These are phyloP conservation scores for Cettia cetti DNA, from an alignment of 2,113 vertebrate species.

Conservation along the genomic window DNA sequence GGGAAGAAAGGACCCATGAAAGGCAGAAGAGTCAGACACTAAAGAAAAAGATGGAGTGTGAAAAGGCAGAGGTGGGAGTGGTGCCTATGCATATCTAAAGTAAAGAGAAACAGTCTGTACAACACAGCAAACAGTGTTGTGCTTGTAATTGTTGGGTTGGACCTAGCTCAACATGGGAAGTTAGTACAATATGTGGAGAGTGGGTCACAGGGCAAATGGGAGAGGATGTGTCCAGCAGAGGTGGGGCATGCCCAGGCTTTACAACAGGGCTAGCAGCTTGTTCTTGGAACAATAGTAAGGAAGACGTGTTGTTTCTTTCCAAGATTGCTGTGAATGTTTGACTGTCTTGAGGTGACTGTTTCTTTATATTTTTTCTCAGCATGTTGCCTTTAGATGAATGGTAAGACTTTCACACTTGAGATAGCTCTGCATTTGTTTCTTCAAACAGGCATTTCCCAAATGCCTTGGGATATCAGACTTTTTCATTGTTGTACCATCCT, in stretches of 20 bases:
- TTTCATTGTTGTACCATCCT: background rate
- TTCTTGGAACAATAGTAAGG: background rate
- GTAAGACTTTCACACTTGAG: background rate
- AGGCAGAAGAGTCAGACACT: background rate
- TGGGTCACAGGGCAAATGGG: background rate
- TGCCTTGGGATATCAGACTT: background rate
- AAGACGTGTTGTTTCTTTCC: background rate
- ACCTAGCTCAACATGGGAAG: background rate
- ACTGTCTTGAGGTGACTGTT: background rate
- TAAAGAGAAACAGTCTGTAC: background rate
- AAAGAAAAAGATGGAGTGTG: background rate
- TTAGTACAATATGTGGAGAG: background rate
- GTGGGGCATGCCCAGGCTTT: background rate
- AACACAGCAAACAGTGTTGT: background rate
- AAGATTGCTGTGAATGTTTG: background rate
- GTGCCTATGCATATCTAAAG: background rate
- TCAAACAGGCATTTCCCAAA: too few species aligned
- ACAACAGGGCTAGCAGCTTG: background rate
- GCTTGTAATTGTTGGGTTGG: background rate
- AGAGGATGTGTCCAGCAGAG: background rate
- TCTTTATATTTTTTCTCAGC: background rate
- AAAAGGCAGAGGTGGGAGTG: background rate
- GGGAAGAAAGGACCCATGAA: background rate
- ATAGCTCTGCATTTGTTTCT: background rate
- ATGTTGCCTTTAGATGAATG: background rate